Evolutionary conservation across 2,797 vertebrate genomes (phyloP), one percentile per base, ranked within the genome.

Genomic region (Halcyon chelicuti): DNA sequence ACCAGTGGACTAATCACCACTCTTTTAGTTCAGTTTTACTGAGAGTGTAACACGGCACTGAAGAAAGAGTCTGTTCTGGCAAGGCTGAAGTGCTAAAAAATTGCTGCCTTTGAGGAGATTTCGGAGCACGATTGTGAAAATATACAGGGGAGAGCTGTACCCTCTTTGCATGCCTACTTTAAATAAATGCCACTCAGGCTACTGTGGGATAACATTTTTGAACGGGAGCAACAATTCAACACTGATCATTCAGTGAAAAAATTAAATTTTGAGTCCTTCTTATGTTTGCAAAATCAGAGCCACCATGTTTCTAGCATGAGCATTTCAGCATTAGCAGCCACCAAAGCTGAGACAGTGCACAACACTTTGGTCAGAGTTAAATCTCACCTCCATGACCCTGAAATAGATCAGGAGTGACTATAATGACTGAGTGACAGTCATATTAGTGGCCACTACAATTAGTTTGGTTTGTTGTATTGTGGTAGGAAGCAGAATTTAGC

Each of bases 1-100:
- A 80, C 26, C 12, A 2, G 1, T 28, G 47, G 18, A 63, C 57
- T 88, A 31, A 44, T 4, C 8, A 12, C 16, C 0, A 0, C 31
- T 80, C 37, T 55, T 23, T 22, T 51, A 26, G 63, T 13, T 54
- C 72, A 47, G 3, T 15, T 74, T 49, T 51, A 22, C 31, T 86
- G 35, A 54, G 15, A 15, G 13, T 22, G 14, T 79, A 93, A 66
- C 0, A 0, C 44, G 42, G 33, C 35, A 87, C 37, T 61, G 57
- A 79, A 63, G 62, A 76, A 91, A 87, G 5, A 8, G 9, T 65
- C 22, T 60, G 25, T 42, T 83, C 68, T 71, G 33, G 42, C 19
- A 86, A 63, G 19, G 37, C 33, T 61, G 46, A 67, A 80, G 44
- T 49, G 40, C 55, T 86, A 55, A 83, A 91, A 88, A 33, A 22